Evolutionary conservation across 92 coral and sea anemone genomes (phyloP), one percentile per base, ranked within the genome.

Genomic region (Paramuricea clavata): DNA sequence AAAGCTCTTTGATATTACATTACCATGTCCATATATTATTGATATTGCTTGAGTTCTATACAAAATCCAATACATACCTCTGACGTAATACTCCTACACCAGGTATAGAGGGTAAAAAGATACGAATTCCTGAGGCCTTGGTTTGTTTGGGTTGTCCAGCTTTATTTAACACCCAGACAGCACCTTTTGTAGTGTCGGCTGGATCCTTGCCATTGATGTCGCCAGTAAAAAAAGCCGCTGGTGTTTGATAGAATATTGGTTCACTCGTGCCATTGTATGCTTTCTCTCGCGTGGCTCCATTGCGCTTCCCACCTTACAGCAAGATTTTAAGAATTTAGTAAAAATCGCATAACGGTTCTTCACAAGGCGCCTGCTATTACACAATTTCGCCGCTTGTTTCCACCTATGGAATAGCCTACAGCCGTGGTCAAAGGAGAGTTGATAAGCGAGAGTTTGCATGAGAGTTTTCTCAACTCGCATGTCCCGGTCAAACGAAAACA

Each of bases 71-170:
- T 47, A 54, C 62, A 19, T 23, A 73, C 41, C 90, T 76, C 49
- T 91, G 90, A 0, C 92, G 87, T 12, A 88, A 70, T 21, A 54
- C 52, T 23, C 86, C 94, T 19, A 91, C 78, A 2, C 87, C 94
- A 6, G 54, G 79, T 25, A 88, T 91, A 13, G 87, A 82, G 2
- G 94, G 94, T 26, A 95, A 86, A 77, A 95, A 93, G 85, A 95
- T 87, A 13, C 98, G 89, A 64, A 91, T 94, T 60, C 98, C 98
- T 57, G 92, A 88, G 10, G 98, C 98, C 65, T 83, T 83, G 60
- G 92, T 85, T 74, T 69, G 61, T 6, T 69, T 1, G 13, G 47
- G 21, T 39, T 69, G 50, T 16, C 93, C 94, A 17, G 49, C 60
- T 61, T 76, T 85, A 50, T 94, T 90, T 31, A 92, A 81, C 5